Conservation (phyloP, 2,797 vertebrate species). For the Fratercula arctica region DNA sequence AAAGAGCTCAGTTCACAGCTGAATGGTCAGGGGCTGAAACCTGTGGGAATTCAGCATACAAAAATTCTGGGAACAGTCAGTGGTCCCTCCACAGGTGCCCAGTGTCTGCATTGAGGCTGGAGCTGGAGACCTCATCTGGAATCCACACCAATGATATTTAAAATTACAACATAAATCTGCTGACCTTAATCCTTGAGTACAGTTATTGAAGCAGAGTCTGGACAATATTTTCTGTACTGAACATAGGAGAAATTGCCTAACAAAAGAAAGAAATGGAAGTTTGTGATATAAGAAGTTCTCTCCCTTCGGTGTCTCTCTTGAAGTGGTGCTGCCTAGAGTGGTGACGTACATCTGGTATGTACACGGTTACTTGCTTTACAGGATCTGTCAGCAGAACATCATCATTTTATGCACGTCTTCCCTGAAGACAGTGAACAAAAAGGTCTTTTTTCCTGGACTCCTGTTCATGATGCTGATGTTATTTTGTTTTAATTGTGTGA, state of each 20-base stretch:
- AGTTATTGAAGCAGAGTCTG: background rate
- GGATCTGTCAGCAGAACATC: background rate
- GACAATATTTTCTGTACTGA: background rate
- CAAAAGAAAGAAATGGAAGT: background rate
- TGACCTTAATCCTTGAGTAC: background rate
- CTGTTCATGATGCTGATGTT: background rate
- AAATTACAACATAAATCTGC: background rate
- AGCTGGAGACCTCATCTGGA: background rate
- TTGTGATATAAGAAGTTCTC: background rate
- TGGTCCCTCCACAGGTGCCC: background rate
- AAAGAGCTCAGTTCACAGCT: background rate
- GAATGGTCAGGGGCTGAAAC: background rate
- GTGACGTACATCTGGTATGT: background rate
- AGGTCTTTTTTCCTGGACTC: background rate
- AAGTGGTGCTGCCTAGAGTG: background rate
- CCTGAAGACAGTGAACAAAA: background rate
- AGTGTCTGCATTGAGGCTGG: background rate
- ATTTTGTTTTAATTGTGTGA: conserved; percentile 3
- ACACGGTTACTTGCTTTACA: background rate
- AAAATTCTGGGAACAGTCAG: background rate
- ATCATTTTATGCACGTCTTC: background rate
- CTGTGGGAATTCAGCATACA: background rate
- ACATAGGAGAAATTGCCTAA: background rate
- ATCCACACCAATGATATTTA: background rate
- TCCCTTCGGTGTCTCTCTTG: background rate